Evolutionary conservation across 2,888 invertebrate genomes (phyloP), one percentile per base, ranked within the genome.

Genomic region (Chloroclysta siterata): DNA sequence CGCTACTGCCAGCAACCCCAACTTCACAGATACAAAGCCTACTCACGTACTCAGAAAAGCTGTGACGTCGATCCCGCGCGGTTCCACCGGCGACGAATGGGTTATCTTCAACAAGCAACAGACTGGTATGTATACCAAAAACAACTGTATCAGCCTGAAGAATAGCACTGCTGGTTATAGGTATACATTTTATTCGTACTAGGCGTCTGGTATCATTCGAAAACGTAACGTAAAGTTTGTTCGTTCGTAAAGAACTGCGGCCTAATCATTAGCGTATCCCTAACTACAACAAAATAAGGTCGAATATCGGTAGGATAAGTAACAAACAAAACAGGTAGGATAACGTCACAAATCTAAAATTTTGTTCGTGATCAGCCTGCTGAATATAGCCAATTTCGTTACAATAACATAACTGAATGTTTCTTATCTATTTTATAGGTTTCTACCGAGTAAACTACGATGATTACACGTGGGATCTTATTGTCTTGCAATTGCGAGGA

Each of bases 361-460:
- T n/a, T n/a, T n/a, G n/a, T n/a, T n/a, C n/a, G n/a, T n/a, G n/a
- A n/a, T n/a, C n/a, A n/a, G n/a, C n/a, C n/a, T n/a, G n/a, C 22
- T 22, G 22, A 22, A 22, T 22, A 22, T 22, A 22, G 3, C 22
- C 3, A 22, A 22, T 22, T 22, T 22, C 3, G 22, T 22, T 22
- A 22, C 22, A 22, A 22, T 22, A 22, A 22, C 22, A 3, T 22
- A 22, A 22, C 22, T 22, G 22, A 22, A 33, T 33, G 5, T 8
- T 33, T 33, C 0, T 39, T 39, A 39, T 39, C 10, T 39, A 10
- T 11, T 11, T 17, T 0, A 10, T 70, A 95, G 96, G 95, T 67
- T 96, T 90, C 79, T 96, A 95, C 75, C 91, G 96, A 74, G 95
- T 96, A 0, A 95, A 95, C 76, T 96, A 96, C 71, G 95, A 95